Percentiles rank a stretch among this genome's conserved stretches.
phyloP scores from a whole-genome alignment of 2,797 vertebrate genomes.

The Sarcophilus harrisii region DNA sequence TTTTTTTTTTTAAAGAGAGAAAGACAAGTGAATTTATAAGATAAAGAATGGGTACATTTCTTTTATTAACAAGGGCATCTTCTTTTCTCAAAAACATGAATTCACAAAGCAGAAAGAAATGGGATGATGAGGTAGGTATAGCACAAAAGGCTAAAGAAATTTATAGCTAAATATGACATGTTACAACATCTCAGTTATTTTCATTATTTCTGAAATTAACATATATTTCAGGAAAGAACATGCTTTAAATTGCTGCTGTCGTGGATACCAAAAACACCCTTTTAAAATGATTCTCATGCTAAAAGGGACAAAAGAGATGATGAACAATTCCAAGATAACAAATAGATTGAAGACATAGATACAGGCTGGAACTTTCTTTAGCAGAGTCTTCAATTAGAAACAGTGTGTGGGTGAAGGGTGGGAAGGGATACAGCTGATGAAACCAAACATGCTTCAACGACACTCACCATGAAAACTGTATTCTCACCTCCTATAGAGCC shows the following conservation, averaged over 20 bases:
- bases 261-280: not conserved
- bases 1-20: constrained; percentile 21
- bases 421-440: constrained; percentile 62
- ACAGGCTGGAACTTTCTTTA: constrained; percentile 62
- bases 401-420: constrained; percentile 43
- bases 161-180: constrained; percentile 62
- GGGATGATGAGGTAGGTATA: not conserved
- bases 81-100: constrained; percentile 71
- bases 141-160: constrained; percentile 54
- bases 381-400: constrained; percentile 74
- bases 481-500: constrained; percentile 78
- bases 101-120: constrained; percentile 8
- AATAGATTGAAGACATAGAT: constrained; percentile 30
- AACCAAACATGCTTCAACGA: constrained; percentile 74
- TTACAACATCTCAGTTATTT: constrained; percentile 49
- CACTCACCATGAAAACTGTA: constrained; percentile 72
- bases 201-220: constrained; percentile 75
- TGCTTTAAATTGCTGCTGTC: constrained; percentile 41
- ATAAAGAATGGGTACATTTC: constrained; percentile 33
- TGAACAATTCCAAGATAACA: constrained; percentile 1
- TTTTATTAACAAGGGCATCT: constrained; percentile 53
- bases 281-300: constrained; percentile 48
- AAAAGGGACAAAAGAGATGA: constrained; percentile 54
- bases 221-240: constrained; percentile 73
- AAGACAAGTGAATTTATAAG: not conserved